These are phyloP conservation scores for Zoanthus sansibaricus DNA, from an alignment of 92 coral and sea anemone species.

Conservation along the genomic window DNA sequence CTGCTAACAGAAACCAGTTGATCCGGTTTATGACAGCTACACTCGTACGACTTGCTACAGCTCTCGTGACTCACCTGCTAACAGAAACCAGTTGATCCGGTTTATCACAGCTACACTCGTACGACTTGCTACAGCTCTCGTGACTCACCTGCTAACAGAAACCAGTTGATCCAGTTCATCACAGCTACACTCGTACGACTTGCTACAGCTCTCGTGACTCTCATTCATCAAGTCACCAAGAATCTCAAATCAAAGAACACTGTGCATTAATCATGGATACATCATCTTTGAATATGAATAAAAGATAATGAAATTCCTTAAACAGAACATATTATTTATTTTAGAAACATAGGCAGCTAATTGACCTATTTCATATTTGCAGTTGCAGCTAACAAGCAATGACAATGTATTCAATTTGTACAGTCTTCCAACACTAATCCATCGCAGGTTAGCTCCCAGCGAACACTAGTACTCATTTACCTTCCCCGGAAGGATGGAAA, in stretches of 20 bases:
- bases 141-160: slow-evolving; percentile 76
- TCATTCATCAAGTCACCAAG: slow-evolving; percentile 94
- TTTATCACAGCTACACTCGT: slow-evolving; percentile 52
- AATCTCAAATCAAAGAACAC: slow-evolving; percentile 43
- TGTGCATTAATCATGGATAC: neutral
- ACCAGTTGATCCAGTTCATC: slow-evolving; percentile 91
- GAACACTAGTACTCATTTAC: too few species aligned
- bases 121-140: too few species aligned
- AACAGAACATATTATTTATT: too few species aligned
- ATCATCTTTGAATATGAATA: neutral
- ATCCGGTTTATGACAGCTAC: slow-evolving; percentile 54
- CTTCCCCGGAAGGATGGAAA: too few species aligned
- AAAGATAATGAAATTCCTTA: neutral
- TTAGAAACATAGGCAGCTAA: too few species aligned
- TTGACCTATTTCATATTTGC: too few species aligned
- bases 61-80: slow-evolving; percentile 84
- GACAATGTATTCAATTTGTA: too few species aligned
- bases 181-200: slow-evolving; percentile 93
- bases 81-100: slow-evolving; percentile 61
- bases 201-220: slow-evolving; percentile 92
- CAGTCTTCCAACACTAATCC: too few species aligned
- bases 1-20: slow-evolving; percentile 74
- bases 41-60: slow-evolving; percentile 88
- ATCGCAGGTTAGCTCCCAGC: too few species aligned
- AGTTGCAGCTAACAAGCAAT: too few species aligned